Evolutionary conservation across 1,140 invertebrate genomes (phyloP).

Genomic region (Zaprionus gabonicus): DNA sequence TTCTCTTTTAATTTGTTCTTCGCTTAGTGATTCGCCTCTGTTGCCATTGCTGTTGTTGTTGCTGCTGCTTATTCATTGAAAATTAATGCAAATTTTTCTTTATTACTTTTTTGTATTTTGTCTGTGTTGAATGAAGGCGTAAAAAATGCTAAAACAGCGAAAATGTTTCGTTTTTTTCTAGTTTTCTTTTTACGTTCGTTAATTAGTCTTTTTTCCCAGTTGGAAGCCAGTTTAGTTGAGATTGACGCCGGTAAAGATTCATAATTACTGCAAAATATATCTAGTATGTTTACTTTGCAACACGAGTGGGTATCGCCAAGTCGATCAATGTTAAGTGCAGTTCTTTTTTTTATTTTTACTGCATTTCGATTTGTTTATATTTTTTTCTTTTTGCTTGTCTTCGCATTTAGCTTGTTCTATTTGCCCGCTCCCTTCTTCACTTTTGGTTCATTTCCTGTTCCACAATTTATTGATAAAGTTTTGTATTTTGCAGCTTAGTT

Average conservation of each 20-base stretch:
- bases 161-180: not conserved
- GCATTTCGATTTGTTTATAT: not conserved
- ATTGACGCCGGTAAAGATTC: no score
- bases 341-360: not conserved
- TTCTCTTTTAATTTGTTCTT: constrained; percentile 26
- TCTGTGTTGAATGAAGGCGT: constrained; percentile 37
- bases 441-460: not conserved
- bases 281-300: no score
- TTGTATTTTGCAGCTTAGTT: constrained; percentile 6
- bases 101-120: constrained; percentile 13
- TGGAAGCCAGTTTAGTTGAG: not conserved
- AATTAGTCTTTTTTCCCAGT: not conserved
- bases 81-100: constrained; percentile 35
- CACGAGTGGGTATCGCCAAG: not conserved
- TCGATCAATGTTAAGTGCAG: not conserved
- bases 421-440: not conserved
- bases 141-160: constrained; percentile 34
- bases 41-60: not conserved
- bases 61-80: constrained; percentile 35
- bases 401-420: constrained; percentile 41
- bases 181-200: not conserved
- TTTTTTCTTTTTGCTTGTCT: constrained; percentile 23
- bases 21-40: not conserved
- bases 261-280: no score
- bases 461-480: not conserved